Conservation (phyloP, 2,888 invertebrate genomes). For the Drosophila neotestacea region DNA sequence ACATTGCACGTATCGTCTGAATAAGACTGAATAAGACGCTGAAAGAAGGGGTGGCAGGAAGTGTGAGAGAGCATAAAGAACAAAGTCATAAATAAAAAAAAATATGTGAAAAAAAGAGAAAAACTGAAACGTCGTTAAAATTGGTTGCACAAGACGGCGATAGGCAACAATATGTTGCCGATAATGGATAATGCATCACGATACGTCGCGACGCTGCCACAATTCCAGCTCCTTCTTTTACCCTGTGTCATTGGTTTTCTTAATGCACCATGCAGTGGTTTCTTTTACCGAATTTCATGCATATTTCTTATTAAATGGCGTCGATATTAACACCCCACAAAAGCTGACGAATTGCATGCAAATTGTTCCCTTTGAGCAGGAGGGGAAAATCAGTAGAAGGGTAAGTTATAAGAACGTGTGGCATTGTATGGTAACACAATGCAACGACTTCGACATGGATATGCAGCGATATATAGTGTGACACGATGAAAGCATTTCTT, state of each 20-base stretch:
- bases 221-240: neutral
- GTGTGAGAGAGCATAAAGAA: neutral
- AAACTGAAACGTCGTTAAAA: conserved; percentile 13
- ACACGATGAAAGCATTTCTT: conserved; percentile 8
- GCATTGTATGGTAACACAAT: conserved; percentile 51
- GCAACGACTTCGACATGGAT: conserved; percentile 33
- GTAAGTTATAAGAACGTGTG: conserved; percentile 6
- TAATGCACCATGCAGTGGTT: conserved; percentile 21
- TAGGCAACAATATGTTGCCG: conserved; percentile 48
- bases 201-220: neutral
- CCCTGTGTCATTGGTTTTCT: conserved; percentile 1
- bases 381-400: neutral
- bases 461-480: neutral
- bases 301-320: conserved; percentile 56
- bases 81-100: conserved; percentile 31
- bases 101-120: neutral
- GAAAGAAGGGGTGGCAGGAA: neutral
- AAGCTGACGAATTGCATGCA: conserved; percentile 53
- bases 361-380: conserved; percentile 12
- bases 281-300: conserved; percentile 29
- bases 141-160: conserved; percentile 40
- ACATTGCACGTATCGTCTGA: conserved; percentile 1
- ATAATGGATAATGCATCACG: conserved; percentile 51
- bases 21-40: neutral
- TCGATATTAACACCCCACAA: conserved; percentile 57